Conservation (phyloP, 2,797 vertebrate species). For the Naso thynnoides region DNA sequence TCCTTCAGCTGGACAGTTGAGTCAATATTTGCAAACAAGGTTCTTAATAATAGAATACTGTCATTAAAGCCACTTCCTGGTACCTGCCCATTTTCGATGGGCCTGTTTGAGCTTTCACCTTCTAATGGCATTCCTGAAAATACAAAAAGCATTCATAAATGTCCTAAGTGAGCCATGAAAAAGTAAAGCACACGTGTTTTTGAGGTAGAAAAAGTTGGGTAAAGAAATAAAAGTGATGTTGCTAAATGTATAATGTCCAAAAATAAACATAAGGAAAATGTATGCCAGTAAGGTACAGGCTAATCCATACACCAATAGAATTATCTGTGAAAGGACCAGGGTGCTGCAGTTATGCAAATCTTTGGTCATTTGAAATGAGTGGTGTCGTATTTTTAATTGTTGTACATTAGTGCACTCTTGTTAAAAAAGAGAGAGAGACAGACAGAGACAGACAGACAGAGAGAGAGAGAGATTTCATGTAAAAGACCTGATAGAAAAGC, state of each 20-base stretch:
- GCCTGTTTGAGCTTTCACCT: slow-evolving; percentile 25
- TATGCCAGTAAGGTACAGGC: too few species aligned
- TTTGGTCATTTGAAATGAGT: neutral
- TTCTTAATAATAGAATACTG: slow-evolving; percentile 16
- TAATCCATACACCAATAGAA: neutral
- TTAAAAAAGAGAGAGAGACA: neutral
- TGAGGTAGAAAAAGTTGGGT: too few species aligned
- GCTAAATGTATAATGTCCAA: too few species aligned
- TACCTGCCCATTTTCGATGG: slow-evolving; percentile 11
- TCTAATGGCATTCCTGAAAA: slow-evolving; percentile 11
- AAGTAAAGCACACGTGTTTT: neutral
- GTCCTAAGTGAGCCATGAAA: neutral
- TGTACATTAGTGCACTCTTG: neutral
- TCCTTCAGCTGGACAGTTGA: neutral
- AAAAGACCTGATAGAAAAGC: neutral
- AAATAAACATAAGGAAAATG: too few species aligned
- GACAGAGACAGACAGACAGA: neutral
- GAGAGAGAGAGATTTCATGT: neutral
- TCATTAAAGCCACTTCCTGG: slow-evolving; percentile 25
- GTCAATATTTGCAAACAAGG: slow-evolving; percentile 44
- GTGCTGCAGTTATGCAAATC: neutral
- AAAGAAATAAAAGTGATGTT: too few species aligned
- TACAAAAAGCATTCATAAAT: neutral
- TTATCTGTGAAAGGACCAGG: neutral
- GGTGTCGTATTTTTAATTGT: neutral